Evolutionary conservation across 1,140 invertebrate species (phyloP).

Genomic region (Onthophagus taurus): DNA sequence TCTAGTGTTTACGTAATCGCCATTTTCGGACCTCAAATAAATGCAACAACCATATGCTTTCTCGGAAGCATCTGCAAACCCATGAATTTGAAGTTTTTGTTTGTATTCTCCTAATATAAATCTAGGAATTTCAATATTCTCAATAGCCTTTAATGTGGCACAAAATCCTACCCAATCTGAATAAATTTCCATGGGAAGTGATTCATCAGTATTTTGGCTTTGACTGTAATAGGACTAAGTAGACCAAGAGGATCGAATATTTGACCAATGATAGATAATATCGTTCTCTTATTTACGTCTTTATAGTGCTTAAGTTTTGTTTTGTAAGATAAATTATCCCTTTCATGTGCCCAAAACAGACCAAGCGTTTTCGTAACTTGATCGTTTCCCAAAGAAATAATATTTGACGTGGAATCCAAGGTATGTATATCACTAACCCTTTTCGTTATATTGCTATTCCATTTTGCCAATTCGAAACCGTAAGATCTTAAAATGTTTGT

Average conservation of each 20-base stretch:
- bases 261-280: constrained; percentile 8
- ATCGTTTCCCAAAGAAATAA: not conserved
- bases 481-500: not conserved
- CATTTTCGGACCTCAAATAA: constrained; percentile 22
- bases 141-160: not conserved
- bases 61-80: constrained; percentile 35
- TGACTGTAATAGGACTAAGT: constrained; percentile 3
- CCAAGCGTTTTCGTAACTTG: constrained; percentile 7
- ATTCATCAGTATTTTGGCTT: constrained; percentile 11
- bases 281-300: constrained; percentile 7
- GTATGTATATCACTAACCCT: not conserved
- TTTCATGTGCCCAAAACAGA: constrained; percentile 3
- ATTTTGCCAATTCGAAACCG: constrained; percentile 9
- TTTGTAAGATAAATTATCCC: constrained; percentile 3
- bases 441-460: not conserved
- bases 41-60: constrained; percentile 34
- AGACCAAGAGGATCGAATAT: constrained; percentile 15
- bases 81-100: constrained; percentile 20
- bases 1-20: not conserved
- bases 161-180: not conserved
- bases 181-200: not conserved
- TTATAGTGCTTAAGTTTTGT: not conserved
- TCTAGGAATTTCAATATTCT: not conserved
- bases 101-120: not conserved
- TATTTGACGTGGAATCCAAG: constrained; percentile 20